Base-by-base conservation (phyloP, 2,888 invertebrate genomes). In the Drosophila vallismaia region DNA sequence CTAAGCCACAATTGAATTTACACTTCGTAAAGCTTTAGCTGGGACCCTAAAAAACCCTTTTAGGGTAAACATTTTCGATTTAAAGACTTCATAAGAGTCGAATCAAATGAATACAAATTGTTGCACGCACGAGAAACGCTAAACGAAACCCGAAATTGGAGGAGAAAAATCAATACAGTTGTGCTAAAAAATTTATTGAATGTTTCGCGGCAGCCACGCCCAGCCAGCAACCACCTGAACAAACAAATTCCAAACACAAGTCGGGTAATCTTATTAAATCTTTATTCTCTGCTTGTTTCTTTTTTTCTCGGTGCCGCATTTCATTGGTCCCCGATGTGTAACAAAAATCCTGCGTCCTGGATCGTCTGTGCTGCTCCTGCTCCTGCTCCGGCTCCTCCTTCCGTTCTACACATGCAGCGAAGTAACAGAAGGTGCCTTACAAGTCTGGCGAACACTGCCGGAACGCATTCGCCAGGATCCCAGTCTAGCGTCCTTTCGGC, bases 381-480 rank as follows among this genome's bases (percentile, higher is more conserved):
- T 28, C 28, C 28, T 28, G 28, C 28, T 28, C 28, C 28, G 28
- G 2, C 28, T 6, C 24, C 26, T 40, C 9, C 31, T 19, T 14
- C 26, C 12, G 24, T 7, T 36, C 44, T 44, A 52, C 68, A 57
- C 54, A 79, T 85, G 50, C 79, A 91, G 91, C 89, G 94, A 94
- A 88, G 92, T 94, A 75, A 94, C 94, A 14, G 94, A 94, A 54
- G 94, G 94, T 71, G 93, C 94, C 68, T 88, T 94, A 79, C 94
- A 94, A 78, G 93, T 94, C 55, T 95, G 95, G 95, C 91, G 94
- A 75, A 93, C 94, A 56, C 90, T 95, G 28, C 95, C 95, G 0
- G 94, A 95, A 79, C 93, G 93, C 72, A 94, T 95, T 89, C 94
- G 94, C 77, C 92, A 93, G 77, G 95, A 95, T 89, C 95, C 95